phyloP scores from a whole-genome alignment of 2,888 invertebrate genomes.

The Hirtodrosophila cameraria region DNA sequence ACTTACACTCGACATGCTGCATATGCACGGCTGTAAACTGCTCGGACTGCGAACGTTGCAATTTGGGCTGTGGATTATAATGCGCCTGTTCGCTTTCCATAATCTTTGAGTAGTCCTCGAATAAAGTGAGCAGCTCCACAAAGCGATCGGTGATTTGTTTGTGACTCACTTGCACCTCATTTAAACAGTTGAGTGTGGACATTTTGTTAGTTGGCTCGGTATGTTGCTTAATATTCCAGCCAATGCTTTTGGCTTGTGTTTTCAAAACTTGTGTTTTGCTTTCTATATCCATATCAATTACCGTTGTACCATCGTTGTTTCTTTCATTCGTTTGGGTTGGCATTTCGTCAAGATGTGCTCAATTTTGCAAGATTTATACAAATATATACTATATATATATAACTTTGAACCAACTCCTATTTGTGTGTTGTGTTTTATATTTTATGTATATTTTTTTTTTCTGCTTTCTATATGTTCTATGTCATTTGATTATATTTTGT shows the following conservation, averaged over 20 bases:
- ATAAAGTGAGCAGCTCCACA: constrained; percentile 49
- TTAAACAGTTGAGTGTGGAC: constrained; percentile 8
- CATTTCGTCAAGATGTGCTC: constrained; percentile 31
- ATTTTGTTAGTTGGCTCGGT: neutral
- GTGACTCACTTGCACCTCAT: constrained; percentile 48
- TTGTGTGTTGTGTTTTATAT: constrained; percentile 8
- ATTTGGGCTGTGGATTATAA: constrained; percentile 8
- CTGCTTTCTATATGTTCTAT: constrained; percentile 1
- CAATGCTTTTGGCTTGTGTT: constrained; percentile 16
- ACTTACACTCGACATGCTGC: constrained; percentile 30
- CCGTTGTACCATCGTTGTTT: neutral
- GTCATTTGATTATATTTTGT: constrained; percentile 13
- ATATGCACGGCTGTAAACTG: constrained; percentile 12
- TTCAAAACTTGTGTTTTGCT: neutral
- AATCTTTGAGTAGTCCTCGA: constrained; percentile 52
- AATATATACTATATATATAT: no score
- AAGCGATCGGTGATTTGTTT: constrained; percentile 57
- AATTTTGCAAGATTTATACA: neutral
- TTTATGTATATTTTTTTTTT: constrained; percentile 13
- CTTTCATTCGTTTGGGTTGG: constrained; percentile 6
- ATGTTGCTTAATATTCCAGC: constrained; percentile 33
- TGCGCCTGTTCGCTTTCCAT: constrained; percentile 25
- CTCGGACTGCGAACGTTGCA: constrained; percentile 53
- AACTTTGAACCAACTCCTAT: neutral
- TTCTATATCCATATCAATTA: neutral